Base-by-base conservation (phyloP, 64 coral and sea anemone genomes). In the Cladopsammia gracilis region DNA sequence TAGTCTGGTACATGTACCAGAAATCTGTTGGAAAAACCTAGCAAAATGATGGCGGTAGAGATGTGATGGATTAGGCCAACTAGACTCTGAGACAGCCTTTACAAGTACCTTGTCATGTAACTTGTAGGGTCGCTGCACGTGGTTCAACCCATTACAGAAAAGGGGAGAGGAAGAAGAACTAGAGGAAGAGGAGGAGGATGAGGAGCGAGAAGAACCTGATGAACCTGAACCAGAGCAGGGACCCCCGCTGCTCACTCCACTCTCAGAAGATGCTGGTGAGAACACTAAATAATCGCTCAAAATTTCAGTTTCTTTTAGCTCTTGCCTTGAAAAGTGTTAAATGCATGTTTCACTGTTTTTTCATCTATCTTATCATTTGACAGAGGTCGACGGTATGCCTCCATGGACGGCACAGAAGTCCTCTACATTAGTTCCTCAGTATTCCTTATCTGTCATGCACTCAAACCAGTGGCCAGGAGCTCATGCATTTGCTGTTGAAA, bases 141-240 rank as follows among this genome's bases (percentile, higher is more conserved):
- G 97, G 97, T 96, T 93, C 49, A 98, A 98, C 75, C 97, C 96
- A 22, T 62, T 64, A 6, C 90, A 94, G 66, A 98, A 95, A 45
- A 95, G 34, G 34, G 34, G 89, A 76, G 97, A 98, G 18, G 97
- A 98, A 34, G 97, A 98, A 66, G 97, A 98, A 76, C 82, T 96
- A 53, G 97, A 98, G 86, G 97, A 98, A 69, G 97, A 98, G 56
- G 97, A 98, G 64, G 97, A 98, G 16, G 97, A 98, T 14, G 97
- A 98, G 43, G 97, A 98, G 71, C 76, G 94, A 58, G 97, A 98
- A 89, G 97, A 98, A 44, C 97, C 97, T 48, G 97, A 98, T 91
- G 97, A 98, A 69, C 97, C 97, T 24, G 97, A 98, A 43, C 97
- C 97, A 72, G 97, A 98, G 76, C 92, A 92, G 68, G 97, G 97